phyloP scores from a whole-genome alignment of 2,113 vertebrate species.

The Brachypteracias leptosomus region DNA sequence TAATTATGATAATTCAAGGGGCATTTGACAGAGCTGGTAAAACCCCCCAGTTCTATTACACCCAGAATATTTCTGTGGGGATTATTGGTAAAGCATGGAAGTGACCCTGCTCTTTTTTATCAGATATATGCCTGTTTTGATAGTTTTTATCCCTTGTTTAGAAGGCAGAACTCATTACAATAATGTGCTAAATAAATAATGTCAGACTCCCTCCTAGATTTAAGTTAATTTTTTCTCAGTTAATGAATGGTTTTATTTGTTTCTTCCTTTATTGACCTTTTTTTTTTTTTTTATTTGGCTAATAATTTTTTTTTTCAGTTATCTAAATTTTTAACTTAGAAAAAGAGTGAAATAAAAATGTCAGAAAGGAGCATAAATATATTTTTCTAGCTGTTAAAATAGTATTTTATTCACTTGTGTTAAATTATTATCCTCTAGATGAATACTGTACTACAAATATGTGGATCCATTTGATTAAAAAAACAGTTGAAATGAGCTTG shows the following conservation, averaged over 20 bases:
- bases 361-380: background rate
- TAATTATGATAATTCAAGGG: background rate
- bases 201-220: fast-evolving
- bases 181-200: background rate
- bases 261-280: background rate
- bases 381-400: background rate
- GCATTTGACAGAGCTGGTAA: background rate
- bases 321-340: background rate
- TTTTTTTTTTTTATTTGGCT: background rate
- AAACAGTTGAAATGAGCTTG: background rate
- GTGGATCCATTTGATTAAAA: background rate
- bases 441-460: background rate
- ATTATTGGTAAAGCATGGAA: background rate
- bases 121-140: background rate
- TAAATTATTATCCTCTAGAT: background rate
- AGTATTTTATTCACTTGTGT: background rate
- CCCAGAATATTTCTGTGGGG: background rate
- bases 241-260: background rate
- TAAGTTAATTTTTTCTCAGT: background rate
- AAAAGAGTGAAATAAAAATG: background rate
- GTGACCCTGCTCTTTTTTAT: background rate
- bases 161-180: background rate
- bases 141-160: background rate
- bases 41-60: background rate
- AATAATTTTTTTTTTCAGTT: background rate